Percentiles rank a stretch among this genome's conserved stretches.
Conservation (phyloP, 35 echinoderm and acorn worm genomes). For the Apostichopus parvimensis region DNA sequence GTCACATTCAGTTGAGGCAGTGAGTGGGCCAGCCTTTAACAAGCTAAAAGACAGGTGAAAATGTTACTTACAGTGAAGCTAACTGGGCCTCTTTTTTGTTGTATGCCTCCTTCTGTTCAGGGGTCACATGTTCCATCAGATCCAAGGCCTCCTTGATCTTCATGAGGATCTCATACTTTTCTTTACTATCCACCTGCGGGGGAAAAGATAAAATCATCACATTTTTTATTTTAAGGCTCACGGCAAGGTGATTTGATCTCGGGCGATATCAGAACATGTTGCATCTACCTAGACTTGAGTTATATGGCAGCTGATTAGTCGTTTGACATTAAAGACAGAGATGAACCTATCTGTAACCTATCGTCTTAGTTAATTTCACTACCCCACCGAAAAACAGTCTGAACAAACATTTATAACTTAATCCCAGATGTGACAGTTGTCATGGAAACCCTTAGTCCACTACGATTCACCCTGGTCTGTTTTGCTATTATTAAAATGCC, state of each 20-base stretch:
- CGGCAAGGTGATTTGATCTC: too few species aligned
- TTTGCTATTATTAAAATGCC: too few species aligned
- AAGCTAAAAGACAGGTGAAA: too few species aligned
- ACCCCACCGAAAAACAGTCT: too few species aligned
- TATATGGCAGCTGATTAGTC: too few species aligned
- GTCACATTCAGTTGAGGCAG: too few species aligned
- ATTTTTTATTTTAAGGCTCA: neutral
- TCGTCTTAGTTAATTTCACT: too few species aligned
- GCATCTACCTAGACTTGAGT: too few species aligned
- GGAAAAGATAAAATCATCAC: conserved; percentile 10
- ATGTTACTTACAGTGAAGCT: neutral
- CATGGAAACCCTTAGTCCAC: neutral
- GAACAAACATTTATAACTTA: neutral
- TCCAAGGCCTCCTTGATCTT: conserved; percentile 87
- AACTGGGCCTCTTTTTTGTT: conserved; percentile 55
- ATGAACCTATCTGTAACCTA: too few species aligned
- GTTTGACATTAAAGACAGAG: too few species aligned
- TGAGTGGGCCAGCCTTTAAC: too few species aligned
- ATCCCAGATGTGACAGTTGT: neutral
- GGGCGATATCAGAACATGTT: too few species aligned
- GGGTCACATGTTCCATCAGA: conserved; percentile 74
- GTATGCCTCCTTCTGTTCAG: conserved; percentile 54
- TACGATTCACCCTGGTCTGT: neutral
- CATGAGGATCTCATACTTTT: conserved; percentile 91
- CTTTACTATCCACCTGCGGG: conserved; percentile 65